Percentiles rank a stretch among this genome's conserved stretches.
These are phyloP conservation scores for Aelia acuminata DNA, from an alignment of 2,888 invertebrate genomes.

Conservation along the genomic window DNA sequence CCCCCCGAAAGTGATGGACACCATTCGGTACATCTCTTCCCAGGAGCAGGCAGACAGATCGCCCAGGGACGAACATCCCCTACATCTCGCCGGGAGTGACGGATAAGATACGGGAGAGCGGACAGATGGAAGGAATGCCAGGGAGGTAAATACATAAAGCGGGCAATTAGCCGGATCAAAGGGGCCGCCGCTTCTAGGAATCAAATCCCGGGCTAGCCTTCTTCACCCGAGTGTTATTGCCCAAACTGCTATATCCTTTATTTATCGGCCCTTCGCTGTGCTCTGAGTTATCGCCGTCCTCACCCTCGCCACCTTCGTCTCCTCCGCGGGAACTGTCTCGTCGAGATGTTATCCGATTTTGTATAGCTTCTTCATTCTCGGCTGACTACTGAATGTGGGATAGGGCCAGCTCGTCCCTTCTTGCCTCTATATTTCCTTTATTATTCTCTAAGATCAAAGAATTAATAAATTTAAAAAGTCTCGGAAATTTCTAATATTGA, in stretches of 20 bases:
- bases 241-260: slow-evolving; percentile 48
- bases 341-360: slow-evolving; percentile 14
- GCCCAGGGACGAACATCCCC: neutral
- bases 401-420: too few species aligned
- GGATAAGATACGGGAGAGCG: neutral
- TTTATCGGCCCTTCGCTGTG: slow-evolving; percentile 25
- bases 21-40: neutral
- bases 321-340: neutral
- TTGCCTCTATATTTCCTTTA: too few species aligned
- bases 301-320: neutral
- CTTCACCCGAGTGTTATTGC: slow-evolving; percentile 2
- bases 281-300: neutral
- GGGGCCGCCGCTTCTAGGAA: slow-evolving; percentile 43
- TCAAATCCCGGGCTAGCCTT: neutral
- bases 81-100: neutral
- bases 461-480: too few species aligned
- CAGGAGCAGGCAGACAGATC: neutral
- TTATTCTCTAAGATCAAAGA: too few species aligned
- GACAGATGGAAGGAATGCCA: neutral
- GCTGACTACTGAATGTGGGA: slow-evolving; percentile 13
- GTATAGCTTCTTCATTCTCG: neutral
- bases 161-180: slow-evolving; percentile 40
- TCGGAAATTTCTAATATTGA: too few species aligned
- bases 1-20: too few species aligned
- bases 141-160: slow-evolving; percentile 40